Percentiles rank a stretch among this genome's conserved stretches.
Conservation (phyloP, 2,888 invertebrate species). For the Liopterus haemorrhoidalis region DNA sequence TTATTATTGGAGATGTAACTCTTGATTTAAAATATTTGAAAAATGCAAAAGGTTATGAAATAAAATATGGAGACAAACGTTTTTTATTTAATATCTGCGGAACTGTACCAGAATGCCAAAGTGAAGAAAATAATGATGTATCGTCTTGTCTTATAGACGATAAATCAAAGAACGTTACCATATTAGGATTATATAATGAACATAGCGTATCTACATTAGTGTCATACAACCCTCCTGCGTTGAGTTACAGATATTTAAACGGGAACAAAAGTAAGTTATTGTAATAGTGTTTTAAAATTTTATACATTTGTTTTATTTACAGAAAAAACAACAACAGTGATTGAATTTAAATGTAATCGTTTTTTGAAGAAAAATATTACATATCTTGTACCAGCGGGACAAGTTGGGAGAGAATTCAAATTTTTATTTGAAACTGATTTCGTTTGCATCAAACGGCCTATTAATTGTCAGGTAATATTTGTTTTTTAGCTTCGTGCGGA, state of each 20-base stretch:
- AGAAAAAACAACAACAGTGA: constrained; percentile 1
- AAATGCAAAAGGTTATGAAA: constrained; percentile 10
- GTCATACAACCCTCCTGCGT: constrained; percentile 4
- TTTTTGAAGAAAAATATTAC: background rate
- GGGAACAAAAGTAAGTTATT: too few species aligned
- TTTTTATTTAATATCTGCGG: constrained; percentile 18
- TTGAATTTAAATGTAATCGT: constrained; percentile 11
- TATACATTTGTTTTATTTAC: constrained; percentile 2
- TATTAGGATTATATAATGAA: constrained; percentile 1
- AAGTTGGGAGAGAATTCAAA: constrained; percentile 3
- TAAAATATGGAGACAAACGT: background rate
- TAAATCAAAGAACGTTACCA: background rate
- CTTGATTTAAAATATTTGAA: constrained; percentile 10
- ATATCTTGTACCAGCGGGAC: background rate
- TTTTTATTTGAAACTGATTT: constrained; percentile 6
- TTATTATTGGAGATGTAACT: too few species aligned
- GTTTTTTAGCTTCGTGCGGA: background rate
- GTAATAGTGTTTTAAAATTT: too few species aligned
- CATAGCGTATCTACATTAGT: background rate
- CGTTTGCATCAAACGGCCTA: constrained; percentile 1
- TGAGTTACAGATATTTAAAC: too few species aligned
- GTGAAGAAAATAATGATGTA: constrained; percentile 6
- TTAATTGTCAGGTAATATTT: constrained; percentile 5
- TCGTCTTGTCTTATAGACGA: constrained; percentile 10
- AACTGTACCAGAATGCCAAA: constrained; percentile 1